Evolutionary conservation across 2,797 vertebrate genomes (phyloP), one percentile per base, ranked within the genome.

Genomic region (Dendrocincla fuliginosa): DNA sequence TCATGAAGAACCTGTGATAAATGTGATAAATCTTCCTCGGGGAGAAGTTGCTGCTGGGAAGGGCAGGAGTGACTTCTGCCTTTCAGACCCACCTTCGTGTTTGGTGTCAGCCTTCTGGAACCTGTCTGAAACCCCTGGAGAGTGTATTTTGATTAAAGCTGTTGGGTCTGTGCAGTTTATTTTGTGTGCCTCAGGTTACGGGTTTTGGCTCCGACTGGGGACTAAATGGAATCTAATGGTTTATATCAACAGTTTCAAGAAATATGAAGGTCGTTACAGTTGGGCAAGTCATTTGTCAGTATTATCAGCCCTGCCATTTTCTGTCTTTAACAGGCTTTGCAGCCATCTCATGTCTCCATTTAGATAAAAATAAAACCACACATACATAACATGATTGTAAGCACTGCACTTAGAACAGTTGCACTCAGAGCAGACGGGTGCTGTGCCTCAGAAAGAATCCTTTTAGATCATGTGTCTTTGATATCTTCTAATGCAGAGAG

Each of bases 391-490:
- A 52, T 46, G 16, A 74, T 91, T 16, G 24, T 92, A 92, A 93
- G 71, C 60, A 55, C 74, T 71, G 56, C 76, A 83, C 3, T 93
- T 84, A 39, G 6, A 87, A 77, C 37, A 63, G 37, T 64, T 64
- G 57, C 46, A 52, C 35, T 67, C 84, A 11, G 23, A 87, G 75
- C 83, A 94, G 94, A 75, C 28, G 11, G 79, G 60, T 37, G 25
- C 46, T 28, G 55, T 59, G 73, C 69, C 94, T 69, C 60, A 75
- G 69, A 79, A 84, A 89, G 47, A 37, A 59, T 83, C 57, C 42
- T 89, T 89, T 93, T 65, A 79, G 95, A 84, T 96, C 81, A 65
- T 89, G 91, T 95, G 89, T 90, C 95, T 97, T 95, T 96, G 95
- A 94, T 97, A 95, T 81, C 37, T 81, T 94, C 41, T 89, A 56